Evolutionary conservation across 2,797 vertebrate genomes (phyloP).

Genomic region (Babyrousa celebensis): DNA sequence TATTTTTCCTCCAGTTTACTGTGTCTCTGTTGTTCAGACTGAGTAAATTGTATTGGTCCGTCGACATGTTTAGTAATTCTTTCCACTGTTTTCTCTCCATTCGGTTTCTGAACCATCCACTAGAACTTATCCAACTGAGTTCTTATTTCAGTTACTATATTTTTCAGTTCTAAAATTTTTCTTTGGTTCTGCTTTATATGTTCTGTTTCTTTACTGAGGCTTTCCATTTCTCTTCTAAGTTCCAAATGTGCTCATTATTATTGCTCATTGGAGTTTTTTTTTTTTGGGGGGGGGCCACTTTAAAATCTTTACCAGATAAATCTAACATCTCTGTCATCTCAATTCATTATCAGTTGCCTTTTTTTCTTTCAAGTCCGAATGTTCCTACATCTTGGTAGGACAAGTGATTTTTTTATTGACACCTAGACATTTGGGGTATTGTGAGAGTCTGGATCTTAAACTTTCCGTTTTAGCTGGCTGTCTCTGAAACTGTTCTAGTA

Average conservation of each 20-base stretch:
- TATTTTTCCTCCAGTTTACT: background rate
- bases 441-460: background rate
- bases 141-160: background rate
- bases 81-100: background rate
- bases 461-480: background rate
- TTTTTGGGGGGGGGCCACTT: background rate
- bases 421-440: background rate
- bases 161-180: slow-evolving; percentile 30
- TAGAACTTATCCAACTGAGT: background rate
- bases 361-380: slow-evolving; percentile 29
- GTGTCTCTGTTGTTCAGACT: background rate
- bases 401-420: slow-evolving; percentile 35
- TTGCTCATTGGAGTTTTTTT: background rate
- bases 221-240: slow-evolving; percentile 32
- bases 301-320: slow-evolving; percentile 45
- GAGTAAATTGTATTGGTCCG: background rate
- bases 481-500: background rate
- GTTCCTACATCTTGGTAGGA: background rate
- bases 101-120: background rate
- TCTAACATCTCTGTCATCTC: slow-evolving; percentile 34
- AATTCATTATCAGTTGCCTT: background rate
- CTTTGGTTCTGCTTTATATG: slow-evolving; percentile 43
- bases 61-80: slow-evolving; percentile 16
- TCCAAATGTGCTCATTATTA: slow-evolving; percentile 8
- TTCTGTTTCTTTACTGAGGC: background rate